A percentile compares a stretch with the other conserved stretches of the same genome.
Evolutionary conservation across 2,113 vertebrate genomes (phyloP).

Genomic region (Anhinga rufa): DNA sequence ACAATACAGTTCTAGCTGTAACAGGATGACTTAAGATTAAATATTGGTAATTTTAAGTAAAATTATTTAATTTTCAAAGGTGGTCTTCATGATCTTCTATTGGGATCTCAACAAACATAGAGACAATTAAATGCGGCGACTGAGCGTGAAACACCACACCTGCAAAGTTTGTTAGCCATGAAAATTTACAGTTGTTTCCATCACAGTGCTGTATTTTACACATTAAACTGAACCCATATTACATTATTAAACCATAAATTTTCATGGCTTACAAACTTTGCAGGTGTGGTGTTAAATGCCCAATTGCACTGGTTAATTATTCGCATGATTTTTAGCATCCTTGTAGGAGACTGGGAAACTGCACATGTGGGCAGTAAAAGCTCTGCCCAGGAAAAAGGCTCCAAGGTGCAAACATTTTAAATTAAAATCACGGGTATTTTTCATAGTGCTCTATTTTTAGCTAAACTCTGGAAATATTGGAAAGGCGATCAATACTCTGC

Average conservation of each 20-base stretch:
- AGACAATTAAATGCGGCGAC: conserved; percentile 56
- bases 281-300: conserved; percentile 34
- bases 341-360: neutral
- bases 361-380: neutral
- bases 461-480: neutral
- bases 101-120: neutral
- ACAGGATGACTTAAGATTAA: neutral
- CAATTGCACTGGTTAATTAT: conserved; percentile 61
- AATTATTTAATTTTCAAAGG: neutral
- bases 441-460: neutral
- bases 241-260: conserved; percentile 38
- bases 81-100: neutral
- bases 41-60: neutral
- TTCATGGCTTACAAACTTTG: conserved; percentile 42
- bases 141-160: conserved; percentile 39
- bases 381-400: neutral
- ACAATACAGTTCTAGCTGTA: neutral
- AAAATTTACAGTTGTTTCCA: conserved; percentile 31
- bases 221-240: neutral
- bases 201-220: conserved; percentile 27
- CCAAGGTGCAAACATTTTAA: neutral
- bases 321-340: neutral
- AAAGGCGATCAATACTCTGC: neutral
- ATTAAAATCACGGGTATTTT: neutral
- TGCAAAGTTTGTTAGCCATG: conserved; percentile 40